Base-by-base conservation (phyloP, 2,888 invertebrate genomes). In the Phasia obesa region DNA sequence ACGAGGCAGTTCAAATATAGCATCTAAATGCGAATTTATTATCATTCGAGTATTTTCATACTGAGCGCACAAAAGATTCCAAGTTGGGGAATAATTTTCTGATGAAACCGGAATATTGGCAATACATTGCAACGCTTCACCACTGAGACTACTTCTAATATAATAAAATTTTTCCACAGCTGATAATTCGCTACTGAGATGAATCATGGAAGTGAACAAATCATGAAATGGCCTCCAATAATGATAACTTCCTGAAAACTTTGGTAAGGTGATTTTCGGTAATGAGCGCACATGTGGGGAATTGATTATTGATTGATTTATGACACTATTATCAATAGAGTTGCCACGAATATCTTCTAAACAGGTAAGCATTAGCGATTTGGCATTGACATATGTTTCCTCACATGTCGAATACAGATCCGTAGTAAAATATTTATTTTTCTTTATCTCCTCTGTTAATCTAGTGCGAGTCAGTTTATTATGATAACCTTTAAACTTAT, bases 181-280 rank as follows among this genome's bases (percentile, higher is more conserved):
- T n/a, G 70, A 49, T 19, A 59, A 59, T 5, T 49, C 70, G 27
- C 42, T 11, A 7, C 35, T 60, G 0, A 23, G 47, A 49, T 71
- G 51, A 0, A 51, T 71, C 35, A 73, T 60, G 19, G 51, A 73
- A 7, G 71, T 38, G 25, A 60, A 73, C 15, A 73, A 60, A 25
- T 73, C 71, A 15, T 60, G 71, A 25, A 73, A 73, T 15, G 60
- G 71, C 11, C 51, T 73, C 51, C 60, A 73, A 60, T 73, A 60
- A 73, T 70, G 70, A 35, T 70, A 70, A 70, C 31, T 59, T 15
- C 57, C 70, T 5, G 57, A 47, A 47, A 70, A 60, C 71, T 60
- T 73, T 13, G 59, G 71, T 51, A 73, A 4, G 0, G 49, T 73
- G 4, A 73, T 73, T 7, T 73, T 73, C 15, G 71, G 71, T 11